Conservation (phyloP, 2,113 vertebrate genomes). For the Nicator chloris region DNA sequence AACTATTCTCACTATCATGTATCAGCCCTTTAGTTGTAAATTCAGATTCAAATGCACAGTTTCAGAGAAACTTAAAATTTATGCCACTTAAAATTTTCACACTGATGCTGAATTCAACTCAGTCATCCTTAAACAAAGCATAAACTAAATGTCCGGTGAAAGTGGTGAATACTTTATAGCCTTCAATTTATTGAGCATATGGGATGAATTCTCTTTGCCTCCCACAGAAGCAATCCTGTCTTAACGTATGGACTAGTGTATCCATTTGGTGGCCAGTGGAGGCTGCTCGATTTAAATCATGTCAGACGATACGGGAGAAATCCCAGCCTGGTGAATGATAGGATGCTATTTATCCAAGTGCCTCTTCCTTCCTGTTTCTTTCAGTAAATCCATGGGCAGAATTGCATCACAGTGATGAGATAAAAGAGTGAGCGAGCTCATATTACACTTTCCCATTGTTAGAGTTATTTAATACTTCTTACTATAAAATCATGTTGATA, state of each 20-base stretch:
- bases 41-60: background rate
- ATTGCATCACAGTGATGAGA: background rate
- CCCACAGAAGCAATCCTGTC: background rate
- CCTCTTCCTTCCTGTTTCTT: background rate
- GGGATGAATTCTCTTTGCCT: background rate
- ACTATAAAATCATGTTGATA: background rate
- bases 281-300: background rate
- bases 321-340: background rate
- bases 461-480: background rate
- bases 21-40: background rate
- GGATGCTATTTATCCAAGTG: background rate
- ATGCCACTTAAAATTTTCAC: background rate
- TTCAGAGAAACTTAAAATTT: background rate
- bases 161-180: background rate
- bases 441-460: background rate
- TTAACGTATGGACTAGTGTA: background rate
- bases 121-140: background rate
- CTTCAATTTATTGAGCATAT: background rate
- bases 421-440: background rate
- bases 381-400: background rate
- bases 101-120: background rate
- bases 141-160: background rate
- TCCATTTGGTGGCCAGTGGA: background rate
- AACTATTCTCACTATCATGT: background rate
- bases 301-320: accelerated